A percentile compares a stretch with the other conserved stretches of the same genome.
These are phyloP conservation scores for Coenobita brevimanus DNA, from an alignment of 1,140 invertebrate species.

Conservation along the genomic window DNA sequence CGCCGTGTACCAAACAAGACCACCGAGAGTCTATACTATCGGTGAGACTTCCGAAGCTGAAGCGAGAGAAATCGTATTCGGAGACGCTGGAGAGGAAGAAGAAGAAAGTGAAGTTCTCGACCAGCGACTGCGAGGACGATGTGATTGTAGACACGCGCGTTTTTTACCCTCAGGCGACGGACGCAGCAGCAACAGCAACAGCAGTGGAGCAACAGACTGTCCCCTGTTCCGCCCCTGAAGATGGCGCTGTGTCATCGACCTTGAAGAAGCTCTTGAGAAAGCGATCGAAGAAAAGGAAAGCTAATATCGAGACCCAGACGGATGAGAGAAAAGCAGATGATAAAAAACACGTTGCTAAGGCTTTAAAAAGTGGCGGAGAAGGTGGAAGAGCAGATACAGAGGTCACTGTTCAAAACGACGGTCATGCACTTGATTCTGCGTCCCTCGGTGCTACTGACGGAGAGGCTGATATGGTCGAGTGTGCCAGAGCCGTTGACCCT, in stretches of 20 bases:
- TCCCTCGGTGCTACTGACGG: slow-evolving; percentile 15
- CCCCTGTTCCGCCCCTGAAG: background rate
- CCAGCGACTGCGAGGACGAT: slow-evolving; percentile 24
- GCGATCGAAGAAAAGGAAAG: slow-evolving; percentile 42
- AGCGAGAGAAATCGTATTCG: slow-evolving; percentile 51
- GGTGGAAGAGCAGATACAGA: background rate
- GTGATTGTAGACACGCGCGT: slow-evolving; percentile 47
- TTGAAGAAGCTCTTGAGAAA: slow-evolving; percentile 55
- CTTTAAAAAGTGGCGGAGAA: slow-evolving; percentile 2
- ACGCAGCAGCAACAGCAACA: background rate
- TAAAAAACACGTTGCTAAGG: background rate
- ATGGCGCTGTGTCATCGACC: slow-evolving; percentile 2
- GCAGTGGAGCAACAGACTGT: too few relatives aligned
- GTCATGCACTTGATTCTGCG: background rate
- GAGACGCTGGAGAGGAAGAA: slow-evolving; percentile 56
- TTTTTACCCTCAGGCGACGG: slow-evolving; percentile 32
- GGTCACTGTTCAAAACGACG: background rate
- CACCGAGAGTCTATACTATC: background rate
- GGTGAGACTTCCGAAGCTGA: slow-evolving; percentile 46
- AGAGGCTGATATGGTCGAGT: background rate
- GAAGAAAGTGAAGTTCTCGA: slow-evolving; percentile 56
- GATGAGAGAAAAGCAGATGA: slow-evolving; percentile 24
- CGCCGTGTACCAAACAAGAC: too few relatives aligned
- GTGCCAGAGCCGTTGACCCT: background rate
- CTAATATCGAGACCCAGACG: slow-evolving; percentile 54